phyloP scores from a whole-genome alignment of 2,113 vertebrate species.

The Irena cyanogastra region DNA sequence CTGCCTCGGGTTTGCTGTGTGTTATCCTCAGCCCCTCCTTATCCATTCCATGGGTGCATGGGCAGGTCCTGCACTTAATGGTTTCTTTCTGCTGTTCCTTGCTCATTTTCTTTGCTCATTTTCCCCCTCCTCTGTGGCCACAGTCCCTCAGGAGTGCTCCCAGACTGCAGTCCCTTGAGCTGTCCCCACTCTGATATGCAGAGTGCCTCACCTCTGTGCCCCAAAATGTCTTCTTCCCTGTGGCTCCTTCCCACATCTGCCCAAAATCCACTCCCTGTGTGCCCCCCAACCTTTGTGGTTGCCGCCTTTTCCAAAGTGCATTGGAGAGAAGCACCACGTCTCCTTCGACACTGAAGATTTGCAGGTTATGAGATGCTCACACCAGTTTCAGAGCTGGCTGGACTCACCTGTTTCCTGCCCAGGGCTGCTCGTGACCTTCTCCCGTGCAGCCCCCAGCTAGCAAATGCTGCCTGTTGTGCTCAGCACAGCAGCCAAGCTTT shows the following conservation, averaged over 20 bases:
- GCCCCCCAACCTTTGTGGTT: not conserved
- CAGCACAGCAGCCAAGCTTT: not conserved
- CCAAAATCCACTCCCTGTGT: not conserved
- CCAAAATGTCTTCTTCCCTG: not conserved
- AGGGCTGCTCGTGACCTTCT: not conserved
- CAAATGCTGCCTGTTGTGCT: not conserved
- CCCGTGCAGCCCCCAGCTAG: not conserved
- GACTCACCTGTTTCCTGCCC: not conserved
- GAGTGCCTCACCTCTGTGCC: not conserved
- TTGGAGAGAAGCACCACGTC: not conserved
- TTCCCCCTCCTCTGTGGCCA: not conserved
- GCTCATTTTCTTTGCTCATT: not conserved
- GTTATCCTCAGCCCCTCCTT: not conserved
- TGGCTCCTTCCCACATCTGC: not conserved
- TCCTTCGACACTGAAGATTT: accelerated
- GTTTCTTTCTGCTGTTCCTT: not conserved
- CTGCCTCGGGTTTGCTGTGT: not conserved
- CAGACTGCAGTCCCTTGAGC: not conserved
- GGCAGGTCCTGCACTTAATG: not conserved
- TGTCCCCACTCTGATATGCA: not conserved
- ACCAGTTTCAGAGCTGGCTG: not conserved
- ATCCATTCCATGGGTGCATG: accelerated
- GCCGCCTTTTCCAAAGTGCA: not conserved
- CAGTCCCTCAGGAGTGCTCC: not conserved
- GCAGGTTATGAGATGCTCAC: not conserved